Conservation (phyloP, 2,113 vertebrate species). For the Lophura nycthemera region DNA sequence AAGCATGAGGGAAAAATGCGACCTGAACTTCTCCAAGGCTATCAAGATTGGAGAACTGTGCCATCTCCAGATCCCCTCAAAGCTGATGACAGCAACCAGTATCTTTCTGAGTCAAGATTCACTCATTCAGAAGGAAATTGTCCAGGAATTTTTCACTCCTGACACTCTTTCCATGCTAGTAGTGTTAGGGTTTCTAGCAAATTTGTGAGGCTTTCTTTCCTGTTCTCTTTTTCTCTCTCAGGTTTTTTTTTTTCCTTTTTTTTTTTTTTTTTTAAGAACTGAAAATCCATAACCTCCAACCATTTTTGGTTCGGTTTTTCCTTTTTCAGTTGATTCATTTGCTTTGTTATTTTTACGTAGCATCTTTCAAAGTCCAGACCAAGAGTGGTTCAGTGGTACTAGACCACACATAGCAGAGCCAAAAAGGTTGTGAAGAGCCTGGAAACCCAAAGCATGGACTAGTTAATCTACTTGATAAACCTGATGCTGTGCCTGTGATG, state of each 20-base stretch:
- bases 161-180: not conserved
- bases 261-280: not conserved
- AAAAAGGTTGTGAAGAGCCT: not conserved
- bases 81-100: constrained; percentile 6
- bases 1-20: not conserved
- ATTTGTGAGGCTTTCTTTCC: not conserved
- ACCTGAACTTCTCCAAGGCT: not conserved
- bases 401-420: not conserved
- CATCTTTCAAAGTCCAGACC: not conserved
- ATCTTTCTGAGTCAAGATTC: not conserved
- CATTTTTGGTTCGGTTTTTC: not conserved
- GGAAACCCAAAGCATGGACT: not conserved
- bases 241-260: not conserved
- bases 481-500: not conserved
- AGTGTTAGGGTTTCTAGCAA: not conserved
- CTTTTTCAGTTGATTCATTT: not conserved
- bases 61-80: constrained; percentile 28
- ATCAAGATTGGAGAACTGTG: not conserved
- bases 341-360: not conserved
- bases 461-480: not conserved
- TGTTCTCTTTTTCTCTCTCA: not conserved
- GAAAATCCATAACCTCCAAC: not conserved
- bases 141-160: constrained; percentile 1
- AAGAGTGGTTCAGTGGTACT: not conserved
- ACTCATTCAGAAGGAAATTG: not conserved